phyloP scores from a whole-genome alignment of 2,113 vertebrate genomes.

The Vireo altiloquus region DNA sequence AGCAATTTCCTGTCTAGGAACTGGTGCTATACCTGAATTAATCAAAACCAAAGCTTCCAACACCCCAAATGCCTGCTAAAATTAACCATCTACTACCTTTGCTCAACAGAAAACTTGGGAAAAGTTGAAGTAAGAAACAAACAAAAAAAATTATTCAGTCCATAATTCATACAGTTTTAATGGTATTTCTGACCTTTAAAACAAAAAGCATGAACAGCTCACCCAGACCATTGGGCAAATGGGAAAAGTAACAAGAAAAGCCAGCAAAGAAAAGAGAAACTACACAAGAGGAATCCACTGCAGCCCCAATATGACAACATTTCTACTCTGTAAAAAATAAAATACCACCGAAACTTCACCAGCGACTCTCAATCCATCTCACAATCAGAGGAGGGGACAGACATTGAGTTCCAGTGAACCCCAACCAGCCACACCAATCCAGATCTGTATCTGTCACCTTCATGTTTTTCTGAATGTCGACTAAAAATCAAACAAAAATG shows the following conservation, averaged over 20 bases:
- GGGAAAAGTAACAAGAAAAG: background rate
- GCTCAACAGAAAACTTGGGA: background rate
- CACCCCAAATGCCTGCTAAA: background rate
- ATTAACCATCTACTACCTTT: background rate
- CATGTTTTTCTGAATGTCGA: background rate
- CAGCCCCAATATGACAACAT: background rate
- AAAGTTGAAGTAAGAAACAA: background rate
- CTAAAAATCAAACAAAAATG: background rate
- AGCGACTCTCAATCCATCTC: background rate
- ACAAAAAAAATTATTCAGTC: background rate
- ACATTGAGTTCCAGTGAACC: background rate
- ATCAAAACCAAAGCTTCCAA: background rate
- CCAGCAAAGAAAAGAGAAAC: background rate
- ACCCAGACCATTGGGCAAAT: background rate
- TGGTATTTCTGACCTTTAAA: conserved; percentile 59
- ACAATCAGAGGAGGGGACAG: background rate
- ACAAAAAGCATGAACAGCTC: conserved; percentile 29
- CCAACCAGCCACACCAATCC: background rate
- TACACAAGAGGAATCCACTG: background rate
- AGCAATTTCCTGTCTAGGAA: background rate
- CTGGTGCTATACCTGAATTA: background rate
- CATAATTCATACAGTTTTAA: conserved; percentile 20
- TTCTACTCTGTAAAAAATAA: background rate
- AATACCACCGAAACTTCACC: background rate
- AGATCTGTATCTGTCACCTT: accelerated